Evolutionary conservation across 2,113 vertebrate genomes (phyloP), one percentile per base, ranked within the genome.

Genomic region (Mugil cephalus): DNA sequence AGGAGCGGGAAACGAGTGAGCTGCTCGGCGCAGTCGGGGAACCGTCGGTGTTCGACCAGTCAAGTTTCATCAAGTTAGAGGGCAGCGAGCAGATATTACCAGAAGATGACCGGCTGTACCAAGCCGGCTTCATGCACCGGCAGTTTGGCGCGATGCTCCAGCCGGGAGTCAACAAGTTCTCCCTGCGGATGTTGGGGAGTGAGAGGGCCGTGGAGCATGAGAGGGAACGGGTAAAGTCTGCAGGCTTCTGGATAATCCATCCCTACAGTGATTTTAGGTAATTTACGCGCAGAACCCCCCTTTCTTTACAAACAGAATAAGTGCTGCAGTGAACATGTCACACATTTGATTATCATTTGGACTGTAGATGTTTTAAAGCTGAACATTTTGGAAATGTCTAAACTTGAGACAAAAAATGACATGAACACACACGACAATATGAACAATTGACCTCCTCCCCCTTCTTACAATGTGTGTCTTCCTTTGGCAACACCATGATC

Each of bases 221-320:
- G 83, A 95, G 98, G 81, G 96, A 99, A 80, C 94, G 98, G 61
- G 97, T 99, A 36, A 99, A 99, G 80, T 96, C 97, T 4, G 98
- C 96, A 2, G 98, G 98, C 51, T 99, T 98, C 93, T 99, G 98
- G 98, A 99, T 99, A 88, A 97, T 99, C 92, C 98, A 99, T 69
- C 98, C 98, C 1, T 99, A 99, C 94, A 99, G 98, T 87, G 97
- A 99, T 91, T 99, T 99, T 95, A 99, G 98, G 98, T 99, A 95
- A 94, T 86, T 64, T 18, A 50, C 59, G 52, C 47, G 52, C 36
- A 59, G 6, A 69, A 69, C 73, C 51, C 13, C 51, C 13, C 12
- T 68, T 51, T 75, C 1, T 74, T 34, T 12, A 36, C 21, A 34
- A 13, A 36, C 62, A 42, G 21, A 18, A 43, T 12, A 66, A 74